These are phyloP conservation scores for Microcebus griseorufus DNA, from an alignment of 2,113 vertebrate genomes.

Conservation along the genomic window DNA sequence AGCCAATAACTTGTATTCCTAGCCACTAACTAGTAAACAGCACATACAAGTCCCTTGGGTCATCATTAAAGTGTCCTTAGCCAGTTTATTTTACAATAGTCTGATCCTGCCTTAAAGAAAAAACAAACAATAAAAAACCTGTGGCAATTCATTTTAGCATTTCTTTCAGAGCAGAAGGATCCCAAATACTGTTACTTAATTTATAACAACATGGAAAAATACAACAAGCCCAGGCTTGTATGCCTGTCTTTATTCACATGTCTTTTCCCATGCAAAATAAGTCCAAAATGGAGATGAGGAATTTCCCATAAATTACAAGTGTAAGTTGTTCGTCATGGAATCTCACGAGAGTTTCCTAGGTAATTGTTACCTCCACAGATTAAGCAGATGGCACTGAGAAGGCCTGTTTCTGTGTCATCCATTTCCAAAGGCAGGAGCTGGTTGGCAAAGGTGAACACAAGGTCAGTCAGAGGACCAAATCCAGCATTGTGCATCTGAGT, in stretches of 20 bases:
- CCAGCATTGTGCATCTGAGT: slow-evolving; percentile 98
- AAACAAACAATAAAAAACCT: not conserved
- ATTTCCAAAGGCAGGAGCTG: slow-evolving; percentile 97
- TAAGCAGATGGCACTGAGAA: slow-evolving; percentile 97
- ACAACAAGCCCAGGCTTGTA: not conserved
- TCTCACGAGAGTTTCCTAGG: not conserved
- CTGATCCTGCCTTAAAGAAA: not conserved
- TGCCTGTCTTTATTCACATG: not conserved
- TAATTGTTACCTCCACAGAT: slow-evolving; percentile 92
- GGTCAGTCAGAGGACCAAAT: slow-evolving; percentile 95
- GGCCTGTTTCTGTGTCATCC: slow-evolving; percentile 97
- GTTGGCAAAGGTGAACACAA: slow-evolving; percentile 96
- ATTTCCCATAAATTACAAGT: not conserved
- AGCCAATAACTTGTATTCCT: not conserved
- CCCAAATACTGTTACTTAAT: not conserved
- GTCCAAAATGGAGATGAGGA: not conserved
- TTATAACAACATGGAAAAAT: not conserved
- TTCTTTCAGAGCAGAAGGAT: slow-evolving; percentile 7
- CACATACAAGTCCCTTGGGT: not conserved
- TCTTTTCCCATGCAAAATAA: slow-evolving; percentile 9
- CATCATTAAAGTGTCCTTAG: not conserved
- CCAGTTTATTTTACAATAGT: not conserved
- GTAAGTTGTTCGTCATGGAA: not conserved
- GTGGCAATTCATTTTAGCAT: not conserved
- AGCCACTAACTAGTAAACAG: not conserved